phyloP scores from a whole-genome alignment of 2,888 invertebrate species.

The Brenthis ino region DNA sequence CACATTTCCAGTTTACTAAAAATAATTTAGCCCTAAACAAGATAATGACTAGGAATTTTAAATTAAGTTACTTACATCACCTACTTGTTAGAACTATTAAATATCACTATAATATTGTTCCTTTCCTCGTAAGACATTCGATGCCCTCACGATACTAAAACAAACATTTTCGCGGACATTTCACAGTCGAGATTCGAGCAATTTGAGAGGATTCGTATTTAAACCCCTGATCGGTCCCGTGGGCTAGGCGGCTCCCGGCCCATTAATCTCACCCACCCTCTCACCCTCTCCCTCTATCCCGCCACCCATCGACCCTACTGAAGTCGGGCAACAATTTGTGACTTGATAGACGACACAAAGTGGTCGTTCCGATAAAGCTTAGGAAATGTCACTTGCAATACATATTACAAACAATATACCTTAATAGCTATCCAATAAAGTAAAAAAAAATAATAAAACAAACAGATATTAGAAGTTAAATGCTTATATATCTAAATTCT shows the following conservation, averaged over 20 bases:
- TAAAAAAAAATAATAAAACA: no score
- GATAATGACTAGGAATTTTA: no score
- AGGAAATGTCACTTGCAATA: constrained; percentile 4
- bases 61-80: no score
- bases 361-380: constrained; percentile 29
- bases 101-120: no score
- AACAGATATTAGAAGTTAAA: no score
- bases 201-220: constrained; percentile 69
- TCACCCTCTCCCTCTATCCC: constrained; percentile 42
- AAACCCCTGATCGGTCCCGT: constrained; percentile 63
- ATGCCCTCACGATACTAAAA: constrained; percentile 34
- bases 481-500: no score
- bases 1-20: no score
- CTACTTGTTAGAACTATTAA: no score
- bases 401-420: neutral
- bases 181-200: constrained; percentile 52
- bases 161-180: constrained; percentile 56
- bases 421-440: neutral
- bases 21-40: no score
- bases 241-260: constrained; percentile 55
- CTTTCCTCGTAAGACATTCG: neutral
- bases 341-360: constrained; percentile 53
- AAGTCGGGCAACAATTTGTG: constrained; percentile 34
- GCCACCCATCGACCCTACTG: constrained; percentile 17
- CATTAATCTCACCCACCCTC: constrained; percentile 64